These are phyloP conservation scores for Thera britannica DNA, from an alignment of 2,888 invertebrate species.

Conservation along the genomic window DNA sequence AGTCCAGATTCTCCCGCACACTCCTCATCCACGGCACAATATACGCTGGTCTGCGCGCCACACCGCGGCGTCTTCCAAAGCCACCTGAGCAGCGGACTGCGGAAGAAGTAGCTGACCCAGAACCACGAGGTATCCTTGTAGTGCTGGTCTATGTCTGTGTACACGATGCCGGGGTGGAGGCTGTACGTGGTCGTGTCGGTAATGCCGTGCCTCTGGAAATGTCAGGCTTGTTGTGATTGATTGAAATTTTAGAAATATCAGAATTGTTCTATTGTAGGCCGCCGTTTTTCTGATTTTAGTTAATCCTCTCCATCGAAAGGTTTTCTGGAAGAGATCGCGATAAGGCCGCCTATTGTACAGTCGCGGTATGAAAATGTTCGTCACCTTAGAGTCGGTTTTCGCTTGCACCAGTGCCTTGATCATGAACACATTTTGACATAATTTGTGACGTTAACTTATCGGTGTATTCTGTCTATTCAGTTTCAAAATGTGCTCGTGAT, in stretches of 20 bases:
- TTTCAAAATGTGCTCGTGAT: too few relatives aligned
- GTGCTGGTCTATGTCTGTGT: constrained; percentile 85
- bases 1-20: constrained; percentile 76
- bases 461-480: too few relatives aligned
- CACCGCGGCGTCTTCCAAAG: constrained; percentile 80
- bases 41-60: constrained; percentile 88
- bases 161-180: constrained; percentile 84
- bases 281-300: too few relatives aligned
- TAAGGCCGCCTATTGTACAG: too few relatives aligned
- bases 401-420: too few relatives aligned
- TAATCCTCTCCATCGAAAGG: too few relatives aligned
- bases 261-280: too few relatives aligned
- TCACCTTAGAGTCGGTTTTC: too few relatives aligned
- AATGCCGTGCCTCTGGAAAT: constrained; percentile 43
- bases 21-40: constrained; percentile 86
- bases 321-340: too few relatives aligned
- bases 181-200: constrained; percentile 78
- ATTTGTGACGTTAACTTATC: too few relatives aligned
- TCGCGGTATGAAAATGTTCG: too few relatives aligned
- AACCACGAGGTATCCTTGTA: constrained; percentile 53
- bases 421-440: too few relatives aligned
- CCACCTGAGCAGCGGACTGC: constrained; percentile 45
- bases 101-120: constrained; percentile 34
- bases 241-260: not conserved
- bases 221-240: not conserved